Base-by-base conservation (phyloP, 2,888 invertebrate species). In the Synergus gifuensis region DNA sequence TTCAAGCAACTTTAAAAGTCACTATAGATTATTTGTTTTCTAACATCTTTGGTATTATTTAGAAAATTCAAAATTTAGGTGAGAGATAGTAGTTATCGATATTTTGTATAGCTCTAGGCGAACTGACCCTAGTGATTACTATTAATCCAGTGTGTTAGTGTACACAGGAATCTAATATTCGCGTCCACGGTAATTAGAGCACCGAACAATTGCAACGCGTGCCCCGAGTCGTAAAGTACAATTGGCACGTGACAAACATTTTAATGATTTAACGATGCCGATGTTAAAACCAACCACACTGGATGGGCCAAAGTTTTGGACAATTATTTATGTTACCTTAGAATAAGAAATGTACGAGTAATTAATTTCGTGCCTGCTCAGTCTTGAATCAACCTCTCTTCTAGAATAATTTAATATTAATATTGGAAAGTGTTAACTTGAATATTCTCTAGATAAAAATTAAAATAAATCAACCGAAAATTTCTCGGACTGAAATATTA, bases 121-220 rank as follows among this genome's bases (percentile, higher is more conserved):
- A 73, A 73, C 73, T 18, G 12, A 22, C 11, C 11, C 28, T 14
- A 14, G 62, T 62, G 62, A 28, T 62, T 62, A 62, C 12, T 36
- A 58, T 73, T 78, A 28, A 77, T 44, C 14, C 16, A 76, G 76
- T 58, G 78, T 18, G 54, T 76, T 66, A 77, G 80, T 82, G 79
- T 86, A 82, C 81, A 84, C 83, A 84, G 86, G 82, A 83, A 85
- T 85, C 84, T 86, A 84, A 84, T 87, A 83, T 83, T 84, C 85
- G 85, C 84, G 83, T 84, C 86, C 83, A 79, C 82, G 84, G 85
- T 87, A 88, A 89, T 88, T 88, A 86, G 85, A 86, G 87, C 85
- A 81, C 83, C 79, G 83, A 83, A 82, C 84, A 86, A 89, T 86
- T 85, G 86, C 82, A 81, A 80, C 83, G 84, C 86, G 87, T 88